A percentile compares a stretch with the other conserved stretches of the same genome.
Evolutionary conservation across 2,888 invertebrate genomes (phyloP).

Genomic region (Drosophila histrio): DNA sequence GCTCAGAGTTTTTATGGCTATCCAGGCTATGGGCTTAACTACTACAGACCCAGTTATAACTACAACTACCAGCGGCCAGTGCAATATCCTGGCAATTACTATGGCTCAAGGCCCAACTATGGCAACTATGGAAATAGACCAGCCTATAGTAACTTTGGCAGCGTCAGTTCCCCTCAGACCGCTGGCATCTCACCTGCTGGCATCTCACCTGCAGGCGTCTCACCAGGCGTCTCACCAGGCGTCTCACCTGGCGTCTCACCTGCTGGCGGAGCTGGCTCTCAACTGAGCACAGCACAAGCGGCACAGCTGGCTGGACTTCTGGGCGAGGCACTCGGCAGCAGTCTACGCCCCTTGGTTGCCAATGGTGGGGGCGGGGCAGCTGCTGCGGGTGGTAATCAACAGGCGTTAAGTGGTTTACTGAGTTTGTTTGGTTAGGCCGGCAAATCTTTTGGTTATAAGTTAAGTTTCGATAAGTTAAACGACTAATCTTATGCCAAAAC

Average conservation of each 20-base stretch:
- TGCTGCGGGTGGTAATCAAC: conserved; percentile 45
- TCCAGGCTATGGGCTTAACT: conserved; percentile 34
- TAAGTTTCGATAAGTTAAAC: background rate
- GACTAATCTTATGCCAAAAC: background rate
- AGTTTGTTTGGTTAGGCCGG: conserved; percentile 54
- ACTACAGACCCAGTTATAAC: conserved; percentile 58
- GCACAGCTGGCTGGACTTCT: conserved; percentile 74
- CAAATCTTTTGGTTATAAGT: background rate
- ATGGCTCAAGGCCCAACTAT: conserved; percentile 45
- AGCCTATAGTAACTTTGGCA: conserved; percentile 32
- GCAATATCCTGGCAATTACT: conserved; percentile 35
- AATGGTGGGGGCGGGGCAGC: conserved; percentile 56
- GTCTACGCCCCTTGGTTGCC: conserved; percentile 70
- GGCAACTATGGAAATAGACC: conserved; percentile 34
- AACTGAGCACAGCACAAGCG: conserved; percentile 58
- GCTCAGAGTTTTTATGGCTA: conserved; percentile 42
- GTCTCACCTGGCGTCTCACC: background rate
- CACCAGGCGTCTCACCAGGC: conserved; percentile 1
- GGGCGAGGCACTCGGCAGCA: conserved; percentile 77
- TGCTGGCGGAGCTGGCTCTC: conserved; percentile 34
- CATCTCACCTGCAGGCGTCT: background rate
- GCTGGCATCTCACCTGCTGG: no score
- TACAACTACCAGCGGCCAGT: conserved; percentile 63
- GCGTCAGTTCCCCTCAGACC: conserved; percentile 6
- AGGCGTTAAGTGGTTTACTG: conserved; percentile 56